These are phyloP conservation scores for Drosophila grimshawi DNA, from an alignment of 1,140 invertebrate genomes.

Conservation along the genomic window DNA sequence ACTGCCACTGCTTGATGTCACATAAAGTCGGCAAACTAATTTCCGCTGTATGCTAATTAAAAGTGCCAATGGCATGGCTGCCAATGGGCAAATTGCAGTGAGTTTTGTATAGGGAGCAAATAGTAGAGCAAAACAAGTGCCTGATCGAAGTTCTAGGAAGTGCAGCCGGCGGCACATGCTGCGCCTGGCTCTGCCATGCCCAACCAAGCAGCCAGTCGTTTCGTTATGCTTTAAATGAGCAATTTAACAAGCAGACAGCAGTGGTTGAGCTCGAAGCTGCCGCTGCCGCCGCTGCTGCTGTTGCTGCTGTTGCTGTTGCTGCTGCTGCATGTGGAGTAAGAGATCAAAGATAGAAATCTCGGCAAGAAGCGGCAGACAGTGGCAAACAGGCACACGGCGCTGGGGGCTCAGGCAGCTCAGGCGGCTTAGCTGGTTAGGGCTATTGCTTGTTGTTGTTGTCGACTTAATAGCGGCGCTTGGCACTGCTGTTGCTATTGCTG, in stretches of 20 bases:
- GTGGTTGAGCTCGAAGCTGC: constrained; percentile 49
- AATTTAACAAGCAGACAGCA: constrained; percentile 81
- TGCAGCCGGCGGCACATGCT: constrained; percentile 64
- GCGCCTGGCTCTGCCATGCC: constrained; percentile 35
- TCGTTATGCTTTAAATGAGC: constrained; percentile 82
- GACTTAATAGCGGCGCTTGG: constrained; percentile 81
- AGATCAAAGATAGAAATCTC: constrained; percentile 82
- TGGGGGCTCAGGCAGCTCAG: constrained; percentile 38
- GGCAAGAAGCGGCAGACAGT: constrained; percentile 81
- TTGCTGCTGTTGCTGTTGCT: constrained; percentile 22
- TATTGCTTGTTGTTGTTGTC: constrained; percentile 81
- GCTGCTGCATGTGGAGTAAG: constrained; percentile 75
- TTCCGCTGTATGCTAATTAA: constrained; percentile 78
- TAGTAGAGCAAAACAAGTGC: constrained; percentile 50
- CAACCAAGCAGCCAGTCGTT: constrained; percentile 46
- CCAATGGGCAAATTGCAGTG: constrained; percentile 69
- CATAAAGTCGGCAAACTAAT: constrained; percentile 62
- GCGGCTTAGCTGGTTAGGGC: constrained; percentile 74
- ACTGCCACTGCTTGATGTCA: constrained; percentile 32
- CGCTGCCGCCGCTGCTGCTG: constrained; percentile 32
- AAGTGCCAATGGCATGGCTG: constrained; percentile 69
- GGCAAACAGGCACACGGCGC: constrained; percentile 67
- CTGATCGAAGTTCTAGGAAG: constrained; percentile 66
- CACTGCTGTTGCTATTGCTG: constrained; percentile 64
- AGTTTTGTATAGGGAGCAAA: constrained; percentile 4